Evolutionary conservation across 2,888 invertebrate species (phyloP), one percentile per base, ranked within the genome.

Genomic region (Liopterus haemorrhoidalis): DNA sequence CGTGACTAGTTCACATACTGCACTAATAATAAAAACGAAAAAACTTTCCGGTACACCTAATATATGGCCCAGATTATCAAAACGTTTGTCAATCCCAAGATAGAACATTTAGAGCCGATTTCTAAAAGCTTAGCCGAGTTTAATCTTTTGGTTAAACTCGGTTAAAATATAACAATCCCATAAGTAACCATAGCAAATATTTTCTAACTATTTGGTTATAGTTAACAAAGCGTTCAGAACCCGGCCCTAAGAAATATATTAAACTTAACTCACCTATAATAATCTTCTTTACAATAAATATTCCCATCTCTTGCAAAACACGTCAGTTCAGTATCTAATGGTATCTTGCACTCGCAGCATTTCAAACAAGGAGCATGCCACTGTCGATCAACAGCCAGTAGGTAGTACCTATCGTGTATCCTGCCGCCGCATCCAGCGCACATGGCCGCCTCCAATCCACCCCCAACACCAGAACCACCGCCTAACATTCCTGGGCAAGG

Each of bases 281-380:
- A 94, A 68, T 94, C 93, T 60, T 91, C 90, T 65, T 91, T 91
- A 75, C 93, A 94, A 70, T 89, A 93, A 58, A 93, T 91, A 65
- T 85, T 84, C 41, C 90, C 89, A 59, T 91, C 89, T 53, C 89
- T 73, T 6, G 88, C 83, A 68, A 91, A 94, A 70, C 93, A 93
- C 55, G 90, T 89, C 51, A 86, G 74, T 63, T 92, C 88, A 5
- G 86, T 78, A 66, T 91, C 91, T 51, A 94, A 74, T 5, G 87
- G 83, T 53, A 86, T 71, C 45, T 85, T 82, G 64, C 93, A 93
- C 63, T 88, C 85, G 66, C 82, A 84, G 70, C 92, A 93, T 54
- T 78, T 74, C 45, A 92, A 77, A 62, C 92, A 93, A 46, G 79
- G 74, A 37, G 83, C 83, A 65, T 93, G 93, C 92, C 92, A 93